These are phyloP conservation scores for Patella vulgata DNA, from an alignment of 1,140 invertebrate species.

Conservation along the genomic window DNA sequence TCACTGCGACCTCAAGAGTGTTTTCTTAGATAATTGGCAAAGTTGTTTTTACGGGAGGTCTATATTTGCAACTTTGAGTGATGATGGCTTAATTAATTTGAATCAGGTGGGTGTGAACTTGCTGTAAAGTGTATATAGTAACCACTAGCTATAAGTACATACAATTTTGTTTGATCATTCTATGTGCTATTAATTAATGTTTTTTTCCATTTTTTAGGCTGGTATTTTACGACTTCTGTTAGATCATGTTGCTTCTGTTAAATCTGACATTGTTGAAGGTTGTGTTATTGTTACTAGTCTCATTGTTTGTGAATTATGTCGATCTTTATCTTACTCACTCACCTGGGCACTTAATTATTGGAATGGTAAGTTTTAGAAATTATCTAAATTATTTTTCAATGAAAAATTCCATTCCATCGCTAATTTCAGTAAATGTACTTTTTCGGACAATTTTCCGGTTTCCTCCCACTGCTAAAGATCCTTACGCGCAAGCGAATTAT, in stretches of 20 bases:
- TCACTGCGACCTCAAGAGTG: too few relatives aligned
- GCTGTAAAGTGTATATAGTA: too few relatives aligned
- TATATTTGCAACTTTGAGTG: too few relatives aligned
- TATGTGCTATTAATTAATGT: too few relatives aligned
- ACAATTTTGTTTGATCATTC: too few relatives aligned
- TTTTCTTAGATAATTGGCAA: slow-evolving; percentile 10
- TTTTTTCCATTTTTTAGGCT: slow-evolving; percentile 71
- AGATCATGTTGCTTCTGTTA: slow-evolving; percentile 66
- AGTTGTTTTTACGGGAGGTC: too few relatives aligned
- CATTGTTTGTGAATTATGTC: slow-evolving; percentile 70
- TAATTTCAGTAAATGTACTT: background rate
- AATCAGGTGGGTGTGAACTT: too few relatives aligned
- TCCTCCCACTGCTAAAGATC: too few relatives aligned
- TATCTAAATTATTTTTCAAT: background rate
- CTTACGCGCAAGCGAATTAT: too few relatives aligned
- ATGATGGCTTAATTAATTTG: too few relatives aligned
- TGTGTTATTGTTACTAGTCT: slow-evolving; percentile 70
- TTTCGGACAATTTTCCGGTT: background rate
- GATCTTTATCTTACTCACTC: slow-evolving; percentile 72
- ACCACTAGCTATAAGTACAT: too few relatives aligned
- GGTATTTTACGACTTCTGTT: slow-evolving; percentile 72
- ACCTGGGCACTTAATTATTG: slow-evolving; percentile 73
- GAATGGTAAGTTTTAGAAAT: slow-evolving; percentile 55
- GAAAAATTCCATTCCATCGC: background rate
- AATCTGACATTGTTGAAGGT: slow-evolving; percentile 64